A percentile compares a stretch with the other conserved stretches of the same genome.
phyloP scores from a whole-genome alignment of 2,888 invertebrate genomes.

The Parnassius mnemosyne region DNA sequence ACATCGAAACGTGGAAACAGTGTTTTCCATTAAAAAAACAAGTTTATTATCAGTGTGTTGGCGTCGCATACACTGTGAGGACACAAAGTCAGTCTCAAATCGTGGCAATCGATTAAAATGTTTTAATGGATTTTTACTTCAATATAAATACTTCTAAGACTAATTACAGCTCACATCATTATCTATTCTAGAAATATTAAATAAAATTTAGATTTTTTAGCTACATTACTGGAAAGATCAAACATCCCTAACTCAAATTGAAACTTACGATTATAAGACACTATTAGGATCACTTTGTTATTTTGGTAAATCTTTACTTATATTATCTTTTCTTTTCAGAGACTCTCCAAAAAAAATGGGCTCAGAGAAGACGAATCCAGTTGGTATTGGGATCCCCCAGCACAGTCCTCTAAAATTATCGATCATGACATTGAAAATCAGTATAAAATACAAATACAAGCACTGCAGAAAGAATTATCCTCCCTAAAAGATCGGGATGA shows the following conservation, averaged over 20 bases:
- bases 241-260: constrained; percentile 4
- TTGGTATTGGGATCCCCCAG: constrained; percentile 79
- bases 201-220: too few species aligned
- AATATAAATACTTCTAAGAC: too few species aligned
- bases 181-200: too few species aligned
- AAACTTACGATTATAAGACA: constrained; percentile 8
- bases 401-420: constrained; percentile 42
- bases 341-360: constrained; percentile 65
- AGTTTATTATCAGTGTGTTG: constrained; percentile 3
- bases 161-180: too few species aligned
- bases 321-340: constrained; percentile 61
- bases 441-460: constrained; percentile 60
- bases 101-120: too few species aligned
- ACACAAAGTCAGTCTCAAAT: background rate
- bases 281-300: background rate
- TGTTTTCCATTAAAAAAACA: constrained; percentile 4
- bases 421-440: constrained; percentile 47
- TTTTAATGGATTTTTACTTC: too few species aligned
- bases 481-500: constrained; percentile 56
- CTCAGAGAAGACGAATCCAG: constrained; percentile 69
- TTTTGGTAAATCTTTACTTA: background rate
- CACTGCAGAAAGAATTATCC: constrained; percentile 65
- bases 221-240: background rate
- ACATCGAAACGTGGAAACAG: constrained; percentile 1
- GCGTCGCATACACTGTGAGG: background rate